Evolutionary conservation across 2,113 vertebrate species (phyloP), one percentile per base, ranked within the genome.

Genomic region (Calidris pugnax): DNA sequence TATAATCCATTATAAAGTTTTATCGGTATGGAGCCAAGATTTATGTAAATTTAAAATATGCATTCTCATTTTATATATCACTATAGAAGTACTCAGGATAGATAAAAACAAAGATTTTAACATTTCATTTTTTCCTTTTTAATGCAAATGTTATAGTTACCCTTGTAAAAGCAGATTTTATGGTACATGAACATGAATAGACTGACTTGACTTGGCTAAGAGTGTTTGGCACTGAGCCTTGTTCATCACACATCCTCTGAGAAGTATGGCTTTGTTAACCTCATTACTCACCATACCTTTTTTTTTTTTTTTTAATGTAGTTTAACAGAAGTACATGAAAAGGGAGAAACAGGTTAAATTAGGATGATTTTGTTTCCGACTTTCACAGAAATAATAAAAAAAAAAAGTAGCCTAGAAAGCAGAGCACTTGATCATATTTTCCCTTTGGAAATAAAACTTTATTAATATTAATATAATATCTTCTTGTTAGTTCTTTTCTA

Each of bases 391-490:
- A n/a, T n/a, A n/a, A n/a, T n/a, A n/a, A n/a, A n/a, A n/a, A n/a
- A n/a, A n/a, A n/a, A n/a, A n/a, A n/a, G n/a, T n/a, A n/a, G n/a
- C n/a, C n/a, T n/a, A n/a, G n/a, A n/a, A n/a, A n/a, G n/a, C n/a
- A n/a, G n/a, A n/a, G n/a, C n/a, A n/a, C n/a, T n/a, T n/a, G n/a
- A n/a, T n/a, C n/a, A n/a, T n/a, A n/a, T n/a, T n/a, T n/a, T n/a
- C n/a, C n/a, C n/a, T n/a, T n/a, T n/a, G n/a, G n/a, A n/a, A n/a
- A n/a, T n/a, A n/a, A 87, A 96, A 41, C 14, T 68, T 57, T 89
- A 95, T 96, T 95, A 96, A 97, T 93, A 96, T 94, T 95, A 91
- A 96, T 95, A 85, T 27, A 68, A 67, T 94, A 93, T 94, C 90
- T 85, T 83, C 91, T 88, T 92, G 79, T 95, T 95, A 94, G 84